A percentile compares a stretch with the other conserved stretches of the same genome.
Conservation (phyloP, 1,140 invertebrate species). For the Caerostris darwini region DNA sequence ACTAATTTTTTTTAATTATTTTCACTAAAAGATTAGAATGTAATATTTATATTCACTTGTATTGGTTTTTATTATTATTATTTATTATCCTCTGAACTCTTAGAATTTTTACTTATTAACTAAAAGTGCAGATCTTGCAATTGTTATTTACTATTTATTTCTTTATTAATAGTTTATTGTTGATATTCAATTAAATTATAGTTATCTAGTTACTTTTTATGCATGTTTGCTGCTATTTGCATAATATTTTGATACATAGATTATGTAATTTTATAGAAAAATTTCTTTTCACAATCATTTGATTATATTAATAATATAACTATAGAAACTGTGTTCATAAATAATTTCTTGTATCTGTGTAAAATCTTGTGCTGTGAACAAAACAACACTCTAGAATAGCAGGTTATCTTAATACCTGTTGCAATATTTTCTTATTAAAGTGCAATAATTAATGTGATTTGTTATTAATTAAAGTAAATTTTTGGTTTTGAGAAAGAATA, state of each 20-base stretch:
- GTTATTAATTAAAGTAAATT: not conserved
- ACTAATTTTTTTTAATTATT: too few relatives aligned
- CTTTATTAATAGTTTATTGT: too few relatives aligned
- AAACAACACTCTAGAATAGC: slow-evolving; percentile 5
- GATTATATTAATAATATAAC: not conserved
- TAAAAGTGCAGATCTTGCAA: too few relatives aligned
- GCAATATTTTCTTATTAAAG: slow-evolving; percentile 44
- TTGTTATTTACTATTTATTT: too few relatives aligned
- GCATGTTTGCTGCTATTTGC: not conserved
- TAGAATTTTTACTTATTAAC: too few relatives aligned
- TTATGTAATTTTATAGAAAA: not conserved
- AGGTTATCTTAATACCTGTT: slow-evolving; percentile 11
- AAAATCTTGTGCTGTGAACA: slow-evolving; percentile 20
- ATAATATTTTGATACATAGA: slow-evolving; percentile 11
- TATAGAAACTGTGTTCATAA: slow-evolving; percentile 10
- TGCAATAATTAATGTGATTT: slow-evolving; percentile 34
- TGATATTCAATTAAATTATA: not conserved
- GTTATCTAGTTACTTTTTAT: not conserved
- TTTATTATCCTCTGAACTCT: too few relatives aligned
- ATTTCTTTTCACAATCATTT: not conserved
- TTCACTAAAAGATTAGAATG: too few relatives aligned
- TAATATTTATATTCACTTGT: too few relatives aligned
- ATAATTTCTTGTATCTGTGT: not conserved
- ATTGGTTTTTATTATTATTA: too few relatives aligned
- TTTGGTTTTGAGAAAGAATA: slow-evolving; percentile 2